Percentiles rank a stretch among this genome's conserved stretches.
phyloP scores from a whole-genome alignment of 2,113 vertebrate species.

The Macrotis lagotis region DNA sequence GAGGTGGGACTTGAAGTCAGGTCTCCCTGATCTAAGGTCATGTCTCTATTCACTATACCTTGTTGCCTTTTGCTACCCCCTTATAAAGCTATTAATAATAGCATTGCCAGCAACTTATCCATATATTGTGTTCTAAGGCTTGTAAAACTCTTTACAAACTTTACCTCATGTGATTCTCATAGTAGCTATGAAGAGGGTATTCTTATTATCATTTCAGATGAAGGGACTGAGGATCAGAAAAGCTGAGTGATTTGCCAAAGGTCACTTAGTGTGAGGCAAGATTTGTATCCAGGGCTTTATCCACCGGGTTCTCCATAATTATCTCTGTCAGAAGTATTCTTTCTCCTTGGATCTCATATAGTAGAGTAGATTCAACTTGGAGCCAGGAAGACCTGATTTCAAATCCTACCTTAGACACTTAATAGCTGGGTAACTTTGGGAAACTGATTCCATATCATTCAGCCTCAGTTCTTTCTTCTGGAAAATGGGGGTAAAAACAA shows the following conservation, averaged over 20 bases:
- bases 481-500: neutral
- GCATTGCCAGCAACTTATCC: neutral
- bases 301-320: neutral
- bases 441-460: neutral
- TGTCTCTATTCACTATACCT: neutral
- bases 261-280: neutral
- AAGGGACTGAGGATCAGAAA: neutral
- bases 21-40: neutral
- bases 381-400: neutral
- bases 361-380: neutral
- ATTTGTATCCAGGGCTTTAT: neutral
- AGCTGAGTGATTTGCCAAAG: neutral
- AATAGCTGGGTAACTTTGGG: neutral
- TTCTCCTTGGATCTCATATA: neutral
- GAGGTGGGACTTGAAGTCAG: neutral
- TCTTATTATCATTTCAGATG: neutral
- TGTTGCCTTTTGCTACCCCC: neutral
- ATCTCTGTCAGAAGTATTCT: neutral
- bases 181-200: neutral
- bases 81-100: neutral
- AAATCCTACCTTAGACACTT: neutral
- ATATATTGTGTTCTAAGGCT: neutral
- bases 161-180: neutral
- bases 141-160: neutral
- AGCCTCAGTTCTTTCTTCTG: neutral